Evolutionary conservation across 2,113 vertebrate species (phyloP).

Genomic region (Saccopteryx leptura): DNA sequence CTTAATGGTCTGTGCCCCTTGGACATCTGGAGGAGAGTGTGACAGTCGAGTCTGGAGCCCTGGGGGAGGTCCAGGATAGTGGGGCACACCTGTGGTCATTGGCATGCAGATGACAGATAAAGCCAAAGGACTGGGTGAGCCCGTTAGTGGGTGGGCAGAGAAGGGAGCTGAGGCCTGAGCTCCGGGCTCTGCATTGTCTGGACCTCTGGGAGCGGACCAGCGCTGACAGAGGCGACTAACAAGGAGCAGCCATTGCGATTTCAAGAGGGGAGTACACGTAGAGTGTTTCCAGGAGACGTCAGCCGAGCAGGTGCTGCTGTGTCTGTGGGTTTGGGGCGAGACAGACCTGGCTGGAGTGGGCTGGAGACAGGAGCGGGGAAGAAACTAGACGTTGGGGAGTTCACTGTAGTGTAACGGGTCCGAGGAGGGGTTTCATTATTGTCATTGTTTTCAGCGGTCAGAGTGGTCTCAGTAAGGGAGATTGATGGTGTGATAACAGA

Average conservation of each 20-base stretch:
- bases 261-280: neutral
- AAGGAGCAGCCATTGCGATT: accelerated
- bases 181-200: neutral
- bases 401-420: neutral
- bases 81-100: accelerated
- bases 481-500: neutral
- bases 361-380: neutral
- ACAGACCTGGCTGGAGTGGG: neutral
- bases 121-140: neutral
- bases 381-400: neutral
- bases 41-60: neutral
- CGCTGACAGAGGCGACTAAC: neutral
- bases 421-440: neutral
- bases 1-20: accelerated
- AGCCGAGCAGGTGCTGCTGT: accelerated
- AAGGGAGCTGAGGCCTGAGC: neutral
- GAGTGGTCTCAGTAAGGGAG: neutral
- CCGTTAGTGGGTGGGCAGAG: neutral
- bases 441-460: neutral
- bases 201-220: neutral
- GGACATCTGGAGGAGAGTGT: neutral
- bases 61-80: neutral
- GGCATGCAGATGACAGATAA: neutral
- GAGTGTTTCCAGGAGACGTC: neutral
- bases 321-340: neutral